phyloP scores from a whole-genome alignment of 2,113 vertebrate species.

The Gobiocypris rarus region DNA sequence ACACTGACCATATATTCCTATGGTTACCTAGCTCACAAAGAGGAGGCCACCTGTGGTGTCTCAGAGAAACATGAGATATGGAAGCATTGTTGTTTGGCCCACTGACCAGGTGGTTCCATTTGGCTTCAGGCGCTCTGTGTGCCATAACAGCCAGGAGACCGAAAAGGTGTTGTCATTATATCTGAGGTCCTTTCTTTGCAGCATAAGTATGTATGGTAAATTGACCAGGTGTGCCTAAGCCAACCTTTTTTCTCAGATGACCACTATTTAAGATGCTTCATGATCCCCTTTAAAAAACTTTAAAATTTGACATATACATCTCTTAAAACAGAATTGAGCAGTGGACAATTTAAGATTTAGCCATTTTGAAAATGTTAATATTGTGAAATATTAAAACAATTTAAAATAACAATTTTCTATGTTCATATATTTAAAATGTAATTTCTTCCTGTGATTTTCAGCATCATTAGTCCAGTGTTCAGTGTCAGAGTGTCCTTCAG shows the following conservation, averaged over 20 bases:
- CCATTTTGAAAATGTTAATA: background rate
- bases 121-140: conserved; percentile 10
- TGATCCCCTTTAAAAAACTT: background rate
- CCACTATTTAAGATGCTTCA: background rate
- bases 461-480: no score
- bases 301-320: background rate
- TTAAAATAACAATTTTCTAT: no score
- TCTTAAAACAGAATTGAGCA: no score
- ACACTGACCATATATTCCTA: conserved; percentile 38
- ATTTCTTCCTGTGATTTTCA: no score
- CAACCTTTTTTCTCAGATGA: background rate
- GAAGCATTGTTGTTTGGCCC: conserved; percentile 12
- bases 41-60: conserved; percentile 25
- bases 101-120: conserved; percentile 47
- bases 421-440: no score
- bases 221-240: conserved; percentile 22
- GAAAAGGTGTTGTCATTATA: conserved; percentile 26
- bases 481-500: no score
- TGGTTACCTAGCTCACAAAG: conserved; percentile 28
- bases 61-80: conserved; percentile 46
- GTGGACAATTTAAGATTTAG: background rate
- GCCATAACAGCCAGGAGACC: background rate
- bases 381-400: no score
- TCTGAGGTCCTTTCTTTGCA: background rate
- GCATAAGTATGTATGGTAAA: conserved; percentile 40